Percentiles rank a stretch among this genome's conserved stretches.
phyloP scores from a whole-genome alignment of 1,140 invertebrate genomes.

The Drosophila triauraria region DNA sequence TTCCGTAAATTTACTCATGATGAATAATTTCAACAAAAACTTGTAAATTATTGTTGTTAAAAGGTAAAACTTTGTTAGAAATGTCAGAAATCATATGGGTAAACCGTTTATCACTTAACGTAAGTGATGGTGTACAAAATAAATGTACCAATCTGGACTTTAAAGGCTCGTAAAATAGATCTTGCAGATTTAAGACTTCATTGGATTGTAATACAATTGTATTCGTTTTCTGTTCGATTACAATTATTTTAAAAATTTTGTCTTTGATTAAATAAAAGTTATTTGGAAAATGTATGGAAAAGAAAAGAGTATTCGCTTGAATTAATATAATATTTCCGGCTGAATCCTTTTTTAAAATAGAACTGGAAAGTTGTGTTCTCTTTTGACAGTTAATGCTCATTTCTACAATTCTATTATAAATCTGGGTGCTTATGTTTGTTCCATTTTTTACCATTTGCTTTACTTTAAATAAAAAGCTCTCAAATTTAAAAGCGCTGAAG shows the following conservation, averaged over 20 bases:
- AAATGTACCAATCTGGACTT: constrained; percentile 8
- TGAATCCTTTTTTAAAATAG: neutral
- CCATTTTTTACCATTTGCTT: neutral
- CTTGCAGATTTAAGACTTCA: constrained; percentile 4
- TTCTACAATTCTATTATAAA: neutral
- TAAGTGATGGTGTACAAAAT: neutral
- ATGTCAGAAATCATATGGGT: constrained; percentile 1
- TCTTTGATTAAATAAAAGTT: neutral
- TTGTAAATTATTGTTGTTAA: neutral
- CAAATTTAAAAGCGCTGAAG: constrained; percentile 1
- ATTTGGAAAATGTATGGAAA: constrained; percentile 3
- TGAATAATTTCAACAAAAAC: neutral
- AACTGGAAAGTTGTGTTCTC: constrained; percentile 5
- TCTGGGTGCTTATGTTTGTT: too few relatives aligned
- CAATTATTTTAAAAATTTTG: neutral
- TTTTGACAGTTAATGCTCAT: constrained; percentile 6
- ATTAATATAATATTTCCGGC: constrained; percentile 1
- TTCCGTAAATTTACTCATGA: neutral
- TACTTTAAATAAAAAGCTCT: constrained; percentile 2
- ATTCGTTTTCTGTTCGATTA: neutral
- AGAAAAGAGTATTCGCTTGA: neutral
- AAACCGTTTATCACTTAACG: neutral
- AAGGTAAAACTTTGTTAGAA: neutral
- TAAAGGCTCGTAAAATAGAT: constrained; percentile 5
- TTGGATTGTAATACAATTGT: neutral